Evolutionary conservation across 2,797 vertebrate genomes (phyloP).

Genomic region (Aphelocoma californica): DNA sequence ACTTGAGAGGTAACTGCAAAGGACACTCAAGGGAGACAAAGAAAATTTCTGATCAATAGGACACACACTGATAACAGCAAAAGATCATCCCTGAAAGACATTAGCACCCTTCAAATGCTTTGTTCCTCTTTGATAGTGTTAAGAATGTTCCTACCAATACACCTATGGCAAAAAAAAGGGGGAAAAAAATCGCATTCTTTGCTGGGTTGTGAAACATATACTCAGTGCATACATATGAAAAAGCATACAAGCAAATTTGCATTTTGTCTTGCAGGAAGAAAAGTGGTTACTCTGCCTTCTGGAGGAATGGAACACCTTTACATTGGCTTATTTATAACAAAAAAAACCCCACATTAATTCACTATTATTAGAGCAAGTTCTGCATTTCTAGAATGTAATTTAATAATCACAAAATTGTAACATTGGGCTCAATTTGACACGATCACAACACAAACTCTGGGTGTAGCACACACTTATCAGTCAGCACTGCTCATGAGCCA

Average conservation of each 20-base stretch:
- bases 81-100: not conserved
- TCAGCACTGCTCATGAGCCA: not conserved
- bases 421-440: not conserved
- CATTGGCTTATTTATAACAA: not conserved
- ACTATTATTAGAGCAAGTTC: not conserved
- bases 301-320: not conserved
- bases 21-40: not conserved
- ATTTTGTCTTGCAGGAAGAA: not conserved
- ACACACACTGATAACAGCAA: not conserved
- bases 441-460: not conserved
- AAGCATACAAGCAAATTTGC: not conserved
- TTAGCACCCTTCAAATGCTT: not conserved
- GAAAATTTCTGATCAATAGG: not conserved
- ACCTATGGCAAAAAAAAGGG: not conserved
- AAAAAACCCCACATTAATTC: not conserved
- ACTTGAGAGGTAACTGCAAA: not conserved
- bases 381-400: not conserved
- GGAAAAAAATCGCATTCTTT: not conserved
- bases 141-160: not conserved
- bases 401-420: not conserved
- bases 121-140: not conserved
- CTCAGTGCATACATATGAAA: not conserved
- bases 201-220: not conserved
- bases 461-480: fast-evolving
- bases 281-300: not conserved